Evolutionary conservation across 2,888 invertebrate species (phyloP).

Genomic region (Danaus chrysippus): DNA sequence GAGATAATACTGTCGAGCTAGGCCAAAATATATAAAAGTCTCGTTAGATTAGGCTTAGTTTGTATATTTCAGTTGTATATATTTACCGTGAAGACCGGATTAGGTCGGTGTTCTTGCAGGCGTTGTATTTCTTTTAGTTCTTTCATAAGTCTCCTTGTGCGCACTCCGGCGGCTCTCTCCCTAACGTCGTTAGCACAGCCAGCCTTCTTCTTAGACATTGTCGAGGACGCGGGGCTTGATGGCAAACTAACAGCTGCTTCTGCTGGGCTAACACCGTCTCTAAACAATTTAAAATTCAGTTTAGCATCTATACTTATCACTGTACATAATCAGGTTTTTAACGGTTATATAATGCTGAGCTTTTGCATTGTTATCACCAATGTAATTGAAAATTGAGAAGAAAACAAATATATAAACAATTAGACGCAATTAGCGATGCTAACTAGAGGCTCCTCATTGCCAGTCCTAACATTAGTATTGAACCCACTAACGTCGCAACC

Average conservation of each 20-base stretch:
- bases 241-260: constrained; percentile 70
- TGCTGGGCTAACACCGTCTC: constrained; percentile 73
- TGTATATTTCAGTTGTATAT: background rate
- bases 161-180: constrained; percentile 75
- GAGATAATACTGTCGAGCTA: too few species aligned
- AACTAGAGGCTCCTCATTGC: background rate
- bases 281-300: constrained; percentile 37
- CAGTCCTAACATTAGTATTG: background rate
- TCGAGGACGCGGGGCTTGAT: constrained; percentile 70
- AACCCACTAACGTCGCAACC: background rate
- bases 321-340: too few species aligned
- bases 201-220: constrained; percentile 68
- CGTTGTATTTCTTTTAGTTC: constrained; percentile 89
- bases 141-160: constrained; percentile 91
- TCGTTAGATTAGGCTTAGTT: too few species aligned
- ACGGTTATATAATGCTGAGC: too few species aligned
- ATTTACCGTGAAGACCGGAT: constrained; percentile 86
- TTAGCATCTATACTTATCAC: background rate
- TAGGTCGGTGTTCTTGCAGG: constrained; percentile 82
- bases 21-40: too few species aligned
- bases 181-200: constrained; percentile 61
- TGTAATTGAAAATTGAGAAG: too few species aligned
- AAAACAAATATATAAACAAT: too few species aligned
- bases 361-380: too few species aligned
- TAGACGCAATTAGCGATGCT: background rate